Percentiles rank a stretch among this genome's conserved stretches.
Evolutionary conservation across 2,888 invertebrate species (phyloP).

Genomic region (Drymonia ruficornis): DNA sequence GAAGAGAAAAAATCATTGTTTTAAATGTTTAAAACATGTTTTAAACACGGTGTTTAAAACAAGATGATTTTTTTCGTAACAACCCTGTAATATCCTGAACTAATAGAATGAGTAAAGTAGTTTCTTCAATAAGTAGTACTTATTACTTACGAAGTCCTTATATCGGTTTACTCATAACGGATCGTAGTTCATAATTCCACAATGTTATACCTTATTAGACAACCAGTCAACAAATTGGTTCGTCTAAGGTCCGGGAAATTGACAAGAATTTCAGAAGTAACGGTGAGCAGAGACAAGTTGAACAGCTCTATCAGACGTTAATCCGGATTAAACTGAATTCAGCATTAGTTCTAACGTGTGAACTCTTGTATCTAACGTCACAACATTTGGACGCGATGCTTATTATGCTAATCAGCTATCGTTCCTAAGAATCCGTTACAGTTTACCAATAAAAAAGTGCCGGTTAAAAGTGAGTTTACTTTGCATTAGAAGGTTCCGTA

Average conservation of each 20-base stretch:
- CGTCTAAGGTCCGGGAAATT: background rate
- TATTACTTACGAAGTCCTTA: no score
- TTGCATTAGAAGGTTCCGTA: background rate
- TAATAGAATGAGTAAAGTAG: no score
- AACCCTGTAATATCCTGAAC: no score
- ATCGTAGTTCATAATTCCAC: no score
- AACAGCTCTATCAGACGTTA: slow-evolving; percentile 11
- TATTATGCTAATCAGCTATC: slow-evolving; percentile 6
- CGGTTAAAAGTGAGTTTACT: background rate
- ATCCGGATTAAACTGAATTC: slow-evolving; percentile 5
- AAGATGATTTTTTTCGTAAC: no score
- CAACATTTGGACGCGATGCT: slow-evolving; percentile 1
- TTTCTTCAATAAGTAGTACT: no score
- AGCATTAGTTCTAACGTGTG: background rate
- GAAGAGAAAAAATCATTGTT: no score
- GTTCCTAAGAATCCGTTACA: slow-evolving; percentile 2
- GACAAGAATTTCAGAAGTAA: background rate
- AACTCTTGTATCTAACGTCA: background rate
- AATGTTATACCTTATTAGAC: no score
- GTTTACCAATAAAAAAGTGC: slow-evolving; percentile 1
- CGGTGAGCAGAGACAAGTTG: background rate
- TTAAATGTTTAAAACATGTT: no score
- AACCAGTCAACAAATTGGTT: background rate
- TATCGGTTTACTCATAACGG: no score
- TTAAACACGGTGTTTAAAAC: no score